Evolutionary conservation across 2,113 vertebrate genomes (phyloP), one percentile per base, ranked within the genome.

Genomic region (Stigmatopora argus): DNA sequence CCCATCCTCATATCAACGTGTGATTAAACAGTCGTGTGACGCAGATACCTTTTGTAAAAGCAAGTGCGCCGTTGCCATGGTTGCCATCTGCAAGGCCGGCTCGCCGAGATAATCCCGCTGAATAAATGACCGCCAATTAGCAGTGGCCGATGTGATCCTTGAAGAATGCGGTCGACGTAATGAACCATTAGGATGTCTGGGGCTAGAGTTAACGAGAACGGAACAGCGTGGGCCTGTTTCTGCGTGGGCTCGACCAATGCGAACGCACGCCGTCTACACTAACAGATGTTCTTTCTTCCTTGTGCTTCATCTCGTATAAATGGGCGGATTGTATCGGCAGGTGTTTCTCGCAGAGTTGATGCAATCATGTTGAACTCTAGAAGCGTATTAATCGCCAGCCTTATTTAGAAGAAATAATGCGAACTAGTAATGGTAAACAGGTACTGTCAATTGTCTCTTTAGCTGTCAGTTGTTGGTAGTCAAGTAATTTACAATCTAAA

Each of bases 91-190:
- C 47, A 3, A 70, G 49, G 79, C 73, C 74, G 71, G 79, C 75
- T 75, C 78, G 1, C 62, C 61, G 68, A 82, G 48, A 83, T 21
- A 74, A 83, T 80, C 75, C 57, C 75, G 79, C 74, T 73, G 83
- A 85, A 80, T 86, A 72, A 85, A 83, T 75, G 75, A 55, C 72
- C 71, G 63, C 83, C 85, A 83, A 89, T 89, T 86, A 89, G 84
- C 64, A 62, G 68, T 71, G 51, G 67, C 55, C 15, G 47, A 82
- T 66, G 78, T 83, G 77, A 77, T 76, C 65, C 80, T 85, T 75
- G 66, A 84, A 86, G 78, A 78, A 83, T 78, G 73, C 74, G 62
- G 66, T 64, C 48, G 72, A 78, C 67, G 73, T 88, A 85, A 89
- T 85, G 65, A 85, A 83, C 82, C 79, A 83, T 81, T 78, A 78